Evolutionary conservation across 2,888 invertebrate genomes (phyloP), one percentile per base, ranked within the genome.

Genomic region (Hoplodrina ambigua): DNA sequence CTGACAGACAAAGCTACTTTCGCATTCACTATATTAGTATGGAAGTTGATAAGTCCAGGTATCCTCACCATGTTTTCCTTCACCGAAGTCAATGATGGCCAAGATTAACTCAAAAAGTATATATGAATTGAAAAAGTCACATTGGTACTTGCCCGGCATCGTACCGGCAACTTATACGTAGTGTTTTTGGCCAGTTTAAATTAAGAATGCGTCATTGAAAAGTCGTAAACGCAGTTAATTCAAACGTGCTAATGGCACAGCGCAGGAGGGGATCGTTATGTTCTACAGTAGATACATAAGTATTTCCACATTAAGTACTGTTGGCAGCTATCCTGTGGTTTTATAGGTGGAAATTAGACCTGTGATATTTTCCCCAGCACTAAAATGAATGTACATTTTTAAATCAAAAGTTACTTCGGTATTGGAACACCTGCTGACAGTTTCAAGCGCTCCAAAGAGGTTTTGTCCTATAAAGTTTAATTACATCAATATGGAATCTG

Each of bases 301-400:
- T 41, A 50, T 33, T 56, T 37, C 50, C 13, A n/a, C 56, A 41
- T 37, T 37, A 63, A 13, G 49, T 59, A 3, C 10, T 13, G 25
- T 44, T 1, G 11, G 20, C 20, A 11, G 72, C 33, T 54, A 19
- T 50, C 77, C 56, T 54, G 71, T 33, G 71, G 77, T 77, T 77
- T 72, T 50, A 77, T 50, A 49, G 11, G 11, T 19, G 6, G 6
- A 15, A 74, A 46, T 75, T 50, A 20, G 50, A 58, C 37, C 7
- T n/a, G 10, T 8, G 46, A 25, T 17, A 15, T 10, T n/a, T 25
- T 20, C 8, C 5, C 2, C 6, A 8, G 5, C 33, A 20, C 1
- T 52, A 70, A 53, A 53, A 65, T 7, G 1, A 7, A 46, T 10
- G 20, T 7, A 8, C 17, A 2, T 33, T 33, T 46, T 33, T 11